A percentile compares a stretch with the other conserved stretches of the same genome.
Evolutionary conservation across 2,797 vertebrate species (phyloP).

Genomic region (Lepidocolaptes lacrymiger): DNA sequence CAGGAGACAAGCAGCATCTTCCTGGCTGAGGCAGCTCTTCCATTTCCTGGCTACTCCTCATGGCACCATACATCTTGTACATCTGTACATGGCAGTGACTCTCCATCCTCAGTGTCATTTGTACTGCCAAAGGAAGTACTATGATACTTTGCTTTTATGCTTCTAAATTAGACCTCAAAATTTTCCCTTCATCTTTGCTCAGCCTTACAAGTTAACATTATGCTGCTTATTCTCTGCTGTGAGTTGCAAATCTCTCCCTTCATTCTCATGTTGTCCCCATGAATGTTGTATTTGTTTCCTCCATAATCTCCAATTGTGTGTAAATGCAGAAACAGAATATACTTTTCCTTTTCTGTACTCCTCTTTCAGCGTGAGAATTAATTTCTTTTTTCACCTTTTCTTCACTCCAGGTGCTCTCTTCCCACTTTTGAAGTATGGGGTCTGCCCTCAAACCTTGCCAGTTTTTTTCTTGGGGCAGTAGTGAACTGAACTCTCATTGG

Average conservation of each 20-base stretch:
- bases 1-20: background rate
- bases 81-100: background rate
- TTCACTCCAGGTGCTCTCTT: background rate
- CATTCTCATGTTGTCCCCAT: background rate
- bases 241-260: background rate
- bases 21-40: background rate
- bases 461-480: background rate
- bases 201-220: background rate
- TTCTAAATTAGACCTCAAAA: background rate
- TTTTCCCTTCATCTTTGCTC: background rate
- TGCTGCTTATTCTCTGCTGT: background rate
- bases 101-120: background rate
- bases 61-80: background rate
- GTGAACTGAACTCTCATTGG: background rate
- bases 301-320: background rate
- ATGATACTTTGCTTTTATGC: background rate
- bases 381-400: background rate
- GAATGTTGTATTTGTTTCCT: background rate
- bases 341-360: background rate
- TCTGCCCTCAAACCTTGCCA: background rate
- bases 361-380: background rate
- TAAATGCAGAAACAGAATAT: background rate
- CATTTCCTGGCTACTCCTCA: background rate
- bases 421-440: rapidly evolving
- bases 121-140: background rate